Base-by-base conservation (phyloP, 2,113 vertebrate genomes). In the Sinosuthora webbiana region DNA sequence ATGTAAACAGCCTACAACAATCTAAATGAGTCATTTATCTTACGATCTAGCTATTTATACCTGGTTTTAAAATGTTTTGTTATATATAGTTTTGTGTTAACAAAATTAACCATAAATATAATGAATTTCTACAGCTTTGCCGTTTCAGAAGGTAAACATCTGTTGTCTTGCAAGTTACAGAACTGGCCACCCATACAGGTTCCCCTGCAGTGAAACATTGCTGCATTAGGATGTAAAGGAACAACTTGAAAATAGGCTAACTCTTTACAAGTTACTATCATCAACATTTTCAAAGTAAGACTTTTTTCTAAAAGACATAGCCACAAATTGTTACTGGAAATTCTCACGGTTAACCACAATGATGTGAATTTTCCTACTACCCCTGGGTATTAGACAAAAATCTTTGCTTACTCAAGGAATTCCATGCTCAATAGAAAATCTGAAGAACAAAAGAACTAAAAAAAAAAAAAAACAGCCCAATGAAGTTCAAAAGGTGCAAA, bases 391-490 rank as follows among this genome's bases (percentile, higher is more conserved):
- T 55, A 69, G 24, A 91, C 42, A 69, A 87, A 96, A 95, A 49
- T 82, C 88, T 78, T 78, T 93, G 91, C 87, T 95, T 87, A 87
- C 33, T 87, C 70, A 95, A 90, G 69, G 57, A 95, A 94, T 95
- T 96, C 95, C 89, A 82, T 45, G 37, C 60, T 91, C 70, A 91
- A 31, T 12, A 94, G 64, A 95, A 94, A 95, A 85, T 50, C 63
- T 91, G 39, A 91, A 87, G 89, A 95, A 95, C 94, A 95, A 95
- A 96, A 89, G 93, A 93, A 87, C 71, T 89, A 44, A 89, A 91
- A 93, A 91, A 94, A 16, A 44, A 89, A 91, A 93, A 91, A 94
- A 16, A 0, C 31, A 94, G 18, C 25, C 33, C 3, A 0, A 42
- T 81, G 67, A 9, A 87, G 87, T 93, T 96, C 81, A 93, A 95